Conservation (phyloP, 1,140 invertebrate genomes). For the Drosophila lacteicornis region DNA sequence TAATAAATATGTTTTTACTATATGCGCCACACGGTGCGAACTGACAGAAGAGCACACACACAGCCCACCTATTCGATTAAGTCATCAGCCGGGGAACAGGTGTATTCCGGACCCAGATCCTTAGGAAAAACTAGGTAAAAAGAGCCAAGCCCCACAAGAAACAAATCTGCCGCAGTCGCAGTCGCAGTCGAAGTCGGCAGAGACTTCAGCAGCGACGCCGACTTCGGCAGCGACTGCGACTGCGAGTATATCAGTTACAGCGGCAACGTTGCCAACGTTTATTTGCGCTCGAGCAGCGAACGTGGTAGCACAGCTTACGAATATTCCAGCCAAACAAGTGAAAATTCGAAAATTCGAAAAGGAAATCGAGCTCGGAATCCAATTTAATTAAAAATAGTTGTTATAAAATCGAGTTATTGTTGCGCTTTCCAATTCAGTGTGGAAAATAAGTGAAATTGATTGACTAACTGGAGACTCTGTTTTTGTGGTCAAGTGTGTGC, state of each 20-base stretch:
- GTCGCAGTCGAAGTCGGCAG: conserved; percentile 1
- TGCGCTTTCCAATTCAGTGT: conserved; percentile 59
- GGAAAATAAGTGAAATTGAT: conserved; percentile 43
- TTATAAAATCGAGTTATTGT: conserved; percentile 48
- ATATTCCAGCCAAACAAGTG: conserved; percentile 14
- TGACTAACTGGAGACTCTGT: conserved; percentile 1
- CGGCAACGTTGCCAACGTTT: conserved; percentile 65
- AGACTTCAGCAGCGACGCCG: conserved; percentile 2
- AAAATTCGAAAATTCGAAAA: conserved; percentile 45
- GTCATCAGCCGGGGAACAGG: conserved; percentile 32
- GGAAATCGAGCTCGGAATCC: conserved; percentile 36
- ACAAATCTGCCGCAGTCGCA: neutral
- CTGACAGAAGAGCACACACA: conserved; percentile 3
- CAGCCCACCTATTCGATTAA: conserved; percentile 30
- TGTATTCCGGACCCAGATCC: conserved; percentile 36
- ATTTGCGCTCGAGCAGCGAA: conserved; percentile 82
- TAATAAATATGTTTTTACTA: conserved; percentile 43
- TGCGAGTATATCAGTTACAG: conserved; percentile 82
- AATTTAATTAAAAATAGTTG: conserved; percentile 59
- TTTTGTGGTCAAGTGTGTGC: conserved; percentile 52
- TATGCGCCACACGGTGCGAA: conserved; percentile 8
- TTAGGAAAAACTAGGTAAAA: neutral
- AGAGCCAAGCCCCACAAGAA: conserved; percentile 57
- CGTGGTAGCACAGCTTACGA: conserved; percentile 71
- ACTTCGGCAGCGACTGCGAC: conserved; percentile 27